Evolutionary conservation across 2,888 invertebrate species (phyloP), one percentile per base, ranked within the genome.

Genomic region (Nomada hirtipes): DNA sequence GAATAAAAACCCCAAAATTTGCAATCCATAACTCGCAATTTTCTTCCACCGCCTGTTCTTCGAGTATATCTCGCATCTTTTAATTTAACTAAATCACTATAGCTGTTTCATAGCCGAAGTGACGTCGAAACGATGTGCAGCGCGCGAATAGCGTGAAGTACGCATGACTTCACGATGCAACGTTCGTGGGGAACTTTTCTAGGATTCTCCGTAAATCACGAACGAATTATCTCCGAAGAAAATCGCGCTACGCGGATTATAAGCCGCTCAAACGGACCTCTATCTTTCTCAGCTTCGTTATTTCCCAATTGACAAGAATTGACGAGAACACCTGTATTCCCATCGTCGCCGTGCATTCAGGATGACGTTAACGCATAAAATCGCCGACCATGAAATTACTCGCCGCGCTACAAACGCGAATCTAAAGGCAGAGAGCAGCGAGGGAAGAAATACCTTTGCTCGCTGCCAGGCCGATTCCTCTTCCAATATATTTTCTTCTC

Each of bases 361-460:
- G 57, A 61, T 61, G 68, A 68, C 79, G 78, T 78, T 75, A 80
- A 82, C 81, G 64, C 76, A 60, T 74, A 84, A 79, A 86, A 76
- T 74, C 82, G 69, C 36, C 80, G 84, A 80, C 80, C 86, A 79
- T 84, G 86, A 88, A 87, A 88, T 87, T 87, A 84, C 85, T 79
- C 65, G 75, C 44, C 60, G 55, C 68, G 57, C 60, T 63, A 44
- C 70, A 63, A 70, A 74, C 72, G 63, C 11, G 72, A 36, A 52
- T 44, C 50, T 63, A 57, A 65, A 83, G 63, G 64, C 60, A 67
- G 70, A 55, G 75, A 59, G 68, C 52, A 7, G n/a, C 29, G 9
- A 44, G 44, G 57, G 60, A 55, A 57, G 36, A 36, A 53, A 52
- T 63, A 76, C 20, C 64, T 57, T 47, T 15, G 15, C 29, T 26